A percentile compares a stretch with the other conserved stretches of the same genome.
These are phyloP conservation scores for Agrotis puta DNA, from an alignment of 2,888 invertebrate species.

Conservation along the genomic window DNA sequence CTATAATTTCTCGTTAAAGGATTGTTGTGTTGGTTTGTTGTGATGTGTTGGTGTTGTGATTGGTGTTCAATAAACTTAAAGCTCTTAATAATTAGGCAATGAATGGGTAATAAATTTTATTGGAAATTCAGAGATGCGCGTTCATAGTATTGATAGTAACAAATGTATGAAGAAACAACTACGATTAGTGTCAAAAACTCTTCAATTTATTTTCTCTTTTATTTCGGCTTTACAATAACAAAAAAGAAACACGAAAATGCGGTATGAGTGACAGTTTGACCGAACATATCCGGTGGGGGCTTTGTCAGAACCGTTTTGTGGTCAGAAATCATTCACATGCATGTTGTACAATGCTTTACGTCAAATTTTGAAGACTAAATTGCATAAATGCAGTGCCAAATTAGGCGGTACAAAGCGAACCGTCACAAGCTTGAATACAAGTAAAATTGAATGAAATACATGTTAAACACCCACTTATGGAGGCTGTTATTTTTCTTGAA, in stretches of 20 bases:
- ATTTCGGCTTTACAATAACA: conserved; percentile 26
- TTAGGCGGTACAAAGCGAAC: conserved; percentile 33
- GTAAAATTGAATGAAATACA: conserved; percentile 31
- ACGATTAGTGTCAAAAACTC: conserved; percentile 19
- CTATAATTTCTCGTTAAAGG: neutral
- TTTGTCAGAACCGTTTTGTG: conserved; percentile 53
- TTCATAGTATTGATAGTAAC: neutral
- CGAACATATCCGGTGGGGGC: conserved; percentile 64
- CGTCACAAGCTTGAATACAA: conserved; percentile 3
- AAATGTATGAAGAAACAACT: conserved; percentile 19
- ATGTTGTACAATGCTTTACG: conserved; percentile 43
- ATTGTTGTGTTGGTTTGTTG: neutral
- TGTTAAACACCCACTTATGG: conserved; percentile 34
- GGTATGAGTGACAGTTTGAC: conserved; percentile 55
- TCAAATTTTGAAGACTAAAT: conserved; percentile 53
- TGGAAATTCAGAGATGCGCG: neutral
- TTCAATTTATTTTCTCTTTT: conserved; percentile 37
- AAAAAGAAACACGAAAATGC: conserved; percentile 25
- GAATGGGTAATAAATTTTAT: neutral
- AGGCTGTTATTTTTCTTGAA: conserved; percentile 10
- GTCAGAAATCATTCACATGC: conserved; percentile 69
- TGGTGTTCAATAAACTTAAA: too few species aligned
- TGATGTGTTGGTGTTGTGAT: too few species aligned
- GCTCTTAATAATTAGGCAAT: neutral
- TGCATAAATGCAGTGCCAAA: conserved; percentile 40